Evolutionary conservation across 2,888 invertebrate genomes (phyloP).

Genomic region (Himalopsyche kuldschensis): DNA sequence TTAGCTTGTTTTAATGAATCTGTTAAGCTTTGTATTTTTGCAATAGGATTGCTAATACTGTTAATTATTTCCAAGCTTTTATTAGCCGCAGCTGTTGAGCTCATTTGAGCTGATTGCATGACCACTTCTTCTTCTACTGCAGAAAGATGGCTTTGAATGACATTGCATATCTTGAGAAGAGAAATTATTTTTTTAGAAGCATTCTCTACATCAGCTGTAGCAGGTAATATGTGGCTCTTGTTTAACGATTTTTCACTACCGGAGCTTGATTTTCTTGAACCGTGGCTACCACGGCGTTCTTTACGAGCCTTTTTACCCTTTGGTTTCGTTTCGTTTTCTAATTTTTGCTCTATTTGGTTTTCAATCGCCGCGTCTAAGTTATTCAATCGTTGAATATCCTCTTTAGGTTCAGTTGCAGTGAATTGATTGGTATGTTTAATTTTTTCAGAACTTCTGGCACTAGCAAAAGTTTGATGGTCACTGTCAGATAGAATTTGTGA

Average conservation of each 20-base stretch:
- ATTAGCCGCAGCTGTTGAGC: conserved; percentile 67
- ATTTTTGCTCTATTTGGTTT: conserved; percentile 31
- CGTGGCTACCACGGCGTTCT: conserved; percentile 53
- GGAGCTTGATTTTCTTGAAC: conserved; percentile 53
- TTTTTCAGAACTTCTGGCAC: conserved; percentile 64
- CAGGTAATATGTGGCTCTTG: background rate
- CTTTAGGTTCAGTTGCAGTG: conserved; percentile 47
- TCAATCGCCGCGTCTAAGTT: conserved; percentile 41
- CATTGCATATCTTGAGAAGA: conserved; percentile 47
- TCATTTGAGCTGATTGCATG: conserved; percentile 66
- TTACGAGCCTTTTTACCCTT: conserved; percentile 44
- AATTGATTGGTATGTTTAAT: conserved; percentile 35
- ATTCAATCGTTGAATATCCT: conserved; percentile 18
- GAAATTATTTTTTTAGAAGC: conserved; percentile 41
- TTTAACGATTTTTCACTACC: conserved; percentile 56
- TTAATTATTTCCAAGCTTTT: conserved; percentile 68
- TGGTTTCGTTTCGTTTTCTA: conserved; percentile 26
- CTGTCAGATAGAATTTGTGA: conserved; percentile 62
- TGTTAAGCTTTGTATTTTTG: conserved; percentile 65
- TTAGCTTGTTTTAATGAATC: conserved; percentile 57
- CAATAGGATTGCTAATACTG: conserved; percentile 64
- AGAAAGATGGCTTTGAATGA: conserved; percentile 60
- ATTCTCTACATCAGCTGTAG: conserved; percentile 41
- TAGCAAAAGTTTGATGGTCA: conserved; percentile 67
- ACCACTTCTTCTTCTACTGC: conserved; percentile 67